phyloP scores from a whole-genome alignment of 2,113 vertebrate species.

The Dipodomys stephensi region DNA sequence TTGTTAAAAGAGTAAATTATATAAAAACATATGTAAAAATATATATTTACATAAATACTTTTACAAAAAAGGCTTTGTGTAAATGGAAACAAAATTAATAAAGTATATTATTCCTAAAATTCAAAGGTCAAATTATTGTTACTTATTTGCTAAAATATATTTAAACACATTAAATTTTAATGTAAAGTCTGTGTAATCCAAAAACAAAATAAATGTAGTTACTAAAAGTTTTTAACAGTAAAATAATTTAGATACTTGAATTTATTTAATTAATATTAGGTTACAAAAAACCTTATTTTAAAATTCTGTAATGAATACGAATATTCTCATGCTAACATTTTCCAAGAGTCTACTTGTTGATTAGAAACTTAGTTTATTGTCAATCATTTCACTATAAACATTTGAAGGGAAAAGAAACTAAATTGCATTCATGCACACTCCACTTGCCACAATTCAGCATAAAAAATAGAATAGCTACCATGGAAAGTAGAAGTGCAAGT shows the following conservation, averaged over 20 bases:
- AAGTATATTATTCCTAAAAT: not conserved
- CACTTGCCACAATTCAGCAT: conserved; percentile 8
- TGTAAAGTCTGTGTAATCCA: conserved; percentile 23
- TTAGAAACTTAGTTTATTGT: not conserved
- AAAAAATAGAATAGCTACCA: not conserved
- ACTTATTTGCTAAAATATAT: not conserved
- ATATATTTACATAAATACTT: not conserved
- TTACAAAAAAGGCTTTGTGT: not conserved
- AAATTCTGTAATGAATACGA: not conserved
- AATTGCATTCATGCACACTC: not conserved
- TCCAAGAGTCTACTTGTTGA: not conserved
- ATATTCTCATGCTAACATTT: not conserved
- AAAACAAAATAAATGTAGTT: conserved; percentile 37
- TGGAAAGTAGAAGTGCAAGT: not conserved
- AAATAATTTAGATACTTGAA: not conserved
- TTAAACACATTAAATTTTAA: conserved; percentile 3
- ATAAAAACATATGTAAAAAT: not conserved
- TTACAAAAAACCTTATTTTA: conserved; percentile 30
- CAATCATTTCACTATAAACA: conserved; percentile 1
- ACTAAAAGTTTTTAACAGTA: conserved; percentile 19
- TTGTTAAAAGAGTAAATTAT: not conserved
- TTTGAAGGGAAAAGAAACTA: not conserved
- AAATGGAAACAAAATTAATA: not conserved
- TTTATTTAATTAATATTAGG: not conserved
- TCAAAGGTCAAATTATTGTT: conserved; percentile 20